phyloP scores from a whole-genome alignment of 1,140 invertebrate species.

The Pseudomyrmex concolor region DNA sequence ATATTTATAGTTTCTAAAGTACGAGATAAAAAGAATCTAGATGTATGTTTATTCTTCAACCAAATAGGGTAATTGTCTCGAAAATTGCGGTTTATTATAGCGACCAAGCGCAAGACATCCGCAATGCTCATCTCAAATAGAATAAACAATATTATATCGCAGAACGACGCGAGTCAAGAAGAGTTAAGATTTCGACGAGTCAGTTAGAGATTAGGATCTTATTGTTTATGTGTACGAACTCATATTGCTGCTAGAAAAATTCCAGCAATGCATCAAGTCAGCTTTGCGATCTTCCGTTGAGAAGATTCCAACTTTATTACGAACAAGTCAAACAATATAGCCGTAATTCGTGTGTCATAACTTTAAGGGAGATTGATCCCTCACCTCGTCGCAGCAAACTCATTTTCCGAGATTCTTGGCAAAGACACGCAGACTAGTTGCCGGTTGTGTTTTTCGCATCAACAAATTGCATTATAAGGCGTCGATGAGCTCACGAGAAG shows the following conservation, averaged over 20 bases:
- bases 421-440: background rate
- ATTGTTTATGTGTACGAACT: background rate
- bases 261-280: background rate
- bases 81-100: conserved; percentile 20
- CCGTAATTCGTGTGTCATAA: background rate
- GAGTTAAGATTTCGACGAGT: conserved; percentile 19
- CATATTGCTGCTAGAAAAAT: conserved; percentile 1
- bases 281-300: background rate
- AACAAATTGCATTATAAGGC: conserved; percentile 58
- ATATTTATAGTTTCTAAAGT: background rate
- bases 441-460: conserved; percentile 45
- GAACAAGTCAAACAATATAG: background rate
- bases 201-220: conserved; percentile 29
- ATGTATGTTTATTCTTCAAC: background rate
- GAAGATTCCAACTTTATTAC: background rate
- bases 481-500: conserved; percentile 40
- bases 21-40: background rate
- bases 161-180: background rate
- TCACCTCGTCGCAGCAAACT: background rate
- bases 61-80: conserved; percentile 29
- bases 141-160: conserved; percentile 39
- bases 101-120: background rate
- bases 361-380: background rate
- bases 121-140: conserved; percentile 25
- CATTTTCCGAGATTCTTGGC: conserved; percentile 27